Conservation (phyloP, 1,140 invertebrate genomes). For the Harpegnathos saltator region DNA sequence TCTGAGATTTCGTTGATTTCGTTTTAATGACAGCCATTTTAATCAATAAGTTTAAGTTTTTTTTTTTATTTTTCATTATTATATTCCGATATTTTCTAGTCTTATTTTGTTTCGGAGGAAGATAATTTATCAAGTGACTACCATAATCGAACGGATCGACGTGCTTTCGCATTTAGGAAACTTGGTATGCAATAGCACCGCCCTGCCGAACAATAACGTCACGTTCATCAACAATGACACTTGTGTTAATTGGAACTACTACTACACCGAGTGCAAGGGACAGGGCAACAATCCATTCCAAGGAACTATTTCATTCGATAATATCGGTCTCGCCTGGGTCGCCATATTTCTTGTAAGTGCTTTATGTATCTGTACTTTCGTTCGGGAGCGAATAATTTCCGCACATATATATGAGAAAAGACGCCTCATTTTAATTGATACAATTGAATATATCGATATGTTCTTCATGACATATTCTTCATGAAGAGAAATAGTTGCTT, state of each 20-base stretch:
- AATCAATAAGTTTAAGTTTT: too few relatives aligned
- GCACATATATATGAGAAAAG: not conserved
- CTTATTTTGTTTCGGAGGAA: too few relatives aligned
- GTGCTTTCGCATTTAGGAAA: conserved; percentile 82
- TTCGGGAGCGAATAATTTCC: conserved; percentile 28
- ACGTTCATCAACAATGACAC: conserved; percentile 87
- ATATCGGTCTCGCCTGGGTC: conserved; percentile 99
- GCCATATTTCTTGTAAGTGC: conserved; percentile 98
- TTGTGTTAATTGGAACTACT: conserved; percentile 99
- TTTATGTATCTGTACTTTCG: conserved; percentile 58
- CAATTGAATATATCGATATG: too few relatives aligned
- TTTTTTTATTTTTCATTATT: conserved; percentile 5
- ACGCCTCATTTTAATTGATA: too few relatives aligned
- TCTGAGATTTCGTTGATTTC: too few relatives aligned
- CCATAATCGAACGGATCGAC: conserved; percentile 13
- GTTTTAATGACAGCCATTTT: not conserved
- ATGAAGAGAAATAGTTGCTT: too few relatives aligned
- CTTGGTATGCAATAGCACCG: conserved; percentile 87
- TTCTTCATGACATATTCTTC: too few relatives aligned
- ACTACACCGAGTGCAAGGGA: conserved; percentile 97
- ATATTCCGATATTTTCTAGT: too few relatives aligned
- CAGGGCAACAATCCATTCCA: conserved; percentile 99
- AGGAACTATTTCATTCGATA: conserved; percentile 99
- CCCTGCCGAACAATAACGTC: conserved; percentile 83
- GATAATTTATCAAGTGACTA: not conserved